Percentiles rank a stretch among this genome's conserved stretches.
Conservation (phyloP, 2,888 invertebrate genomes). For the Aplocera efformata region DNA sequence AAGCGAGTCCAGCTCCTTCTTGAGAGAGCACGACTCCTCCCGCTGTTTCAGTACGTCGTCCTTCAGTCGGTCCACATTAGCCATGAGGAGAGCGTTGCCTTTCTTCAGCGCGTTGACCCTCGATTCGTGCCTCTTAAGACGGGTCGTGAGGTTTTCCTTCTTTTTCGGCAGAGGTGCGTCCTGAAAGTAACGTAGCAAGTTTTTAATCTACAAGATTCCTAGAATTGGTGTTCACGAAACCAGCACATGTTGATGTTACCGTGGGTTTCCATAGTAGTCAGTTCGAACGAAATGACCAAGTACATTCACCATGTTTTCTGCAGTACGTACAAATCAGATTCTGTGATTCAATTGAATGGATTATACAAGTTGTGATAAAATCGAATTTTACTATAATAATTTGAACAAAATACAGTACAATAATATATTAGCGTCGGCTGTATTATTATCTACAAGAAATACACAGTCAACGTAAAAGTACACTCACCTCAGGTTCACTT, state of each 20-base stretch:
- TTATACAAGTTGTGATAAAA: too few species aligned
- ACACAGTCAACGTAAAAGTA: not conserved
- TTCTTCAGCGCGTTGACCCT: slow-evolving; percentile 90
- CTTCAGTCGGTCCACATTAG: slow-evolving; percentile 92
- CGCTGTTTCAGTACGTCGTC: slow-evolving; percentile 92
- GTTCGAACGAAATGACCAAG: too few species aligned
- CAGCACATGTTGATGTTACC: too few species aligned
- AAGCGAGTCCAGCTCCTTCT: slow-evolving; percentile 92
- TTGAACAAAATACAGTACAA: too few species aligned
- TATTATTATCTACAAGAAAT: too few species aligned
- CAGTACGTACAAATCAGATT: too few species aligned
- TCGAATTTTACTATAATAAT: too few species aligned
- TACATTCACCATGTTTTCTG: too few species aligned
- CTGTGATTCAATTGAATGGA: too few species aligned
- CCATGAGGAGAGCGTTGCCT: slow-evolving; percentile 92
- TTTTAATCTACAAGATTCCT: not conserved
- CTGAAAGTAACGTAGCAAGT: slow-evolving; percentile 47
- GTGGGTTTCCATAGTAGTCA: too few species aligned
- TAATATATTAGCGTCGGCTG: too few species aligned
- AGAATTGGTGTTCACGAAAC: too few species aligned
- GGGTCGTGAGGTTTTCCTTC: slow-evolving; percentile 82
- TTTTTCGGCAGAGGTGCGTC: slow-evolving; percentile 84
- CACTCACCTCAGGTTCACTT: slow-evolving; percentile 82
- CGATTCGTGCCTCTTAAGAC: slow-evolving; percentile 88
- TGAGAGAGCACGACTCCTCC: slow-evolving; percentile 87